Base-by-base conservation (phyloP, 2,888 invertebrate species). In the Koerneria pararmatus region DNA sequence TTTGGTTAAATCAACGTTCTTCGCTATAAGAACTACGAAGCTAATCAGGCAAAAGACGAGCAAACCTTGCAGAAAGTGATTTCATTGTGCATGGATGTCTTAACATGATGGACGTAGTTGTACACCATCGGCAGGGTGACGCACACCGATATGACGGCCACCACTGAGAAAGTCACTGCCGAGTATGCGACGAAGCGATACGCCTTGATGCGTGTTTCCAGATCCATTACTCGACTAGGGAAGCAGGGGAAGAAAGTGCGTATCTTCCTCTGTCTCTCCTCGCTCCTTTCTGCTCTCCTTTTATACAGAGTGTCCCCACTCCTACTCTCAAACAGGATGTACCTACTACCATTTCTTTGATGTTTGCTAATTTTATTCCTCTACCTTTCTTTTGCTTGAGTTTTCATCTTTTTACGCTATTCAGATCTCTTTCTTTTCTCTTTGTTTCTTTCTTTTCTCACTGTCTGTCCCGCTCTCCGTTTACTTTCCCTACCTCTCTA, bases 121-220 rank as follows among this genome's bases (percentile, higher is more conserved):
- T 80, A 81, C 27, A 80, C 80, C 80, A 80, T 80, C 6, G 80
- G 80, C 37, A 80, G 73, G 19, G 80, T 78, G 31, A 75, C 73
- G 63, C 75, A 75, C 34, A 75, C 75, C 35, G 77, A 77, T 53
- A 75, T 65, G 19, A 75, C 75, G 19, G 75, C 77, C 29, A 75
- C 77, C 29, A 64, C 71, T 6, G 72, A 72, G 69, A 72, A 72
- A 3, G 71, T 67, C 58, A 71, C 71, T 6, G 71, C 71, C 32
- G 72, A 72, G 51, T 72, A 72, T 57, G 72, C 72, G 24, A 72
- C 72, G 58, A 72, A 71, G 31, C 72, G 69, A 29, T 72, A 72
- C 29, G 72, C 72, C 65, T 71, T 71, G 69, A 72, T 72, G 60
- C 71, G 66, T 37, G 71, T 71, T 53, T 71, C 71, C 53, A 71